These are phyloP conservation scores for Temnopleurus reevesii DNA, from an alignment of 53 echinoderm and acorn worm species.

Conservation along the genomic window DNA sequence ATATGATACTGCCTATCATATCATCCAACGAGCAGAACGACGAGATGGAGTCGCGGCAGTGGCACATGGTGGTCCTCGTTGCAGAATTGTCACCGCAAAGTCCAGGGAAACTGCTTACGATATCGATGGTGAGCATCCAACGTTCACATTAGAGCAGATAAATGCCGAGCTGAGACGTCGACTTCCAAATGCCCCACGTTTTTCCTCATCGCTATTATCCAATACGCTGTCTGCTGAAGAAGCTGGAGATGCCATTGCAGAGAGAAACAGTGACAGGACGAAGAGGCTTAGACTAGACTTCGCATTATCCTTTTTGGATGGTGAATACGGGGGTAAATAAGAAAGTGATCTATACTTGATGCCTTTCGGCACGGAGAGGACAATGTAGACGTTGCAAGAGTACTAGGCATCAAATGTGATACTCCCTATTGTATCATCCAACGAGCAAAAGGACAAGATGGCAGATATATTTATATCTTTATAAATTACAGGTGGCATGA, in stretches of 20 bases:
- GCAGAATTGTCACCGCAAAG: background rate
- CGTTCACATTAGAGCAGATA: background rate
- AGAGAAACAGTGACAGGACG: slow-evolving; percentile 1
- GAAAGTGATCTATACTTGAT: too few relatives aligned
- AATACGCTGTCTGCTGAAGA: background rate
- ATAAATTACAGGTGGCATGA: background rate
- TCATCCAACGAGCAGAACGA: background rate
- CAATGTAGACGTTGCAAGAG: background rate
- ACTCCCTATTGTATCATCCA: background rate
- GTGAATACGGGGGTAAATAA: too few relatives aligned
- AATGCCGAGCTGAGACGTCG: slow-evolving; percentile 4
- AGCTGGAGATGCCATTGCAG: background rate
- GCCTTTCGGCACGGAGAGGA: background rate
- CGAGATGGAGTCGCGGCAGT: background rate
- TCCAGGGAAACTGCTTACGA: background rate
- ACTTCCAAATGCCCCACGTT: background rate
- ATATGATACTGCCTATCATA: background rate
- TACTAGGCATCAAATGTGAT: background rate
- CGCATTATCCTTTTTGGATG: too few relatives aligned
- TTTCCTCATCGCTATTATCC: background rate
- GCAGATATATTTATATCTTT: too few relatives aligned
- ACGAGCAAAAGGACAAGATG: background rate
- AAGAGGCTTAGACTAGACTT: background rate
- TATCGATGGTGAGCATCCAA: slow-evolving; percentile 16
- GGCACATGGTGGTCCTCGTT: background rate